Evolutionary conservation across 2,797 vertebrate genomes (phyloP).

Genomic region (Myotis daubentonii): DNA sequence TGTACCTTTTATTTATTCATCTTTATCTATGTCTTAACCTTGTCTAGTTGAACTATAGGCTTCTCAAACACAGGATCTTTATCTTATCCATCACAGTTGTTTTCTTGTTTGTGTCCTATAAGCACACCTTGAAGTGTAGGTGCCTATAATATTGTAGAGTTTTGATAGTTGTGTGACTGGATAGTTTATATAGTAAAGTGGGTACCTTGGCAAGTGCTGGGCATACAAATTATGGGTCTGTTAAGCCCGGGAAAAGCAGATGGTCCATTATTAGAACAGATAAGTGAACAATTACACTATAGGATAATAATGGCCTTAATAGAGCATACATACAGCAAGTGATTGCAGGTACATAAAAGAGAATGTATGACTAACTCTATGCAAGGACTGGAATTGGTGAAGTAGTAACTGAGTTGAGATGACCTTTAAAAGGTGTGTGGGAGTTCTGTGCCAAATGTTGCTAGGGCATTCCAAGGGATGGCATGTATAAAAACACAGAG

Average conservation of each 20-base stretch:
- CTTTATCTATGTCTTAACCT: not conserved
- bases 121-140: not conserved
- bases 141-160: not conserved
- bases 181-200: conserved; percentile 7
- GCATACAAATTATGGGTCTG: not conserved
- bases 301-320: not conserved
- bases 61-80: not conserved
- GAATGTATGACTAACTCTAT: not conserved
- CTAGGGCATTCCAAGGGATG: not conserved
- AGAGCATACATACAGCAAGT: not conserved
- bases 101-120: not conserved
- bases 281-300: not conserved
- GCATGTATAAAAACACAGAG: not conserved
- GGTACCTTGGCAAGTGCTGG: not conserved
- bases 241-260: not conserved
- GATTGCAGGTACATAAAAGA: not conserved
- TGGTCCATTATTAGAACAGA: not conserved
- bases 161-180: not conserved
- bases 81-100: not conserved
- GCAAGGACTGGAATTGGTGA: not conserved
- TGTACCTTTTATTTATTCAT: not conserved
- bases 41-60: not conserved
- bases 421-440: not conserved
- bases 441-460: not conserved
- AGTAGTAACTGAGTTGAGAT: not conserved